Base-by-base conservation (phyloP, 2,888 invertebrate genomes). In the Brachyptera risi region DNA sequence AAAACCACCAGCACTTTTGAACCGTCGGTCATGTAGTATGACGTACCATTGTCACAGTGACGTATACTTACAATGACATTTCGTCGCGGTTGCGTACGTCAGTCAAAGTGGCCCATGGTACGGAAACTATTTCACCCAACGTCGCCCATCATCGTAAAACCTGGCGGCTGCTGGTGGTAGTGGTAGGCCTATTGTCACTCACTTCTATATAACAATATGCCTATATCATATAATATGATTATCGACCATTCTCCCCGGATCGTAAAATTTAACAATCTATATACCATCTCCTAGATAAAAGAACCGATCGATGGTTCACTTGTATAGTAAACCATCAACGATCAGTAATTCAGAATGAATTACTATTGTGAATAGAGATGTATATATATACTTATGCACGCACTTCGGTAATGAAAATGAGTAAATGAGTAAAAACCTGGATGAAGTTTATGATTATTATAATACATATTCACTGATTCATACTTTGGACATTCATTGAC, bases 231-330 rank as follows among this genome's bases (percentile, higher is more conserved):
- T n/a, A n/a, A n/a, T n/a, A n/a, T 26, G 49, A 49, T 49, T 49
- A 24, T 51, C n/a, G 21, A 17, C 42, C 42, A 51, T 51, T 51
- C 50, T 51, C 13, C n/a, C n/a, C 23, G 26, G 27, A 17, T 27
- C 50, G 50, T 51, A 51, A 51, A 51, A 51, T 31, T 51, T 31
- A 51, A 51, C 50, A 27, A 27, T 27, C n/a, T 17, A 7, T 17
- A 7, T 19, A 19, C 42, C 17, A 7, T 42, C 42, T 9, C 5
- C 42, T n/a, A n/a, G n/a, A n/a, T n/a, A n/a, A n/a, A n/a, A n/a
- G n/a, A n/a, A n/a, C n/a, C n/a, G n/a, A n/a, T n/a, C n/a, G n/a
- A n/a, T n/a, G n/a, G n/a, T n/a, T n/a, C n/a, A n/a, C n/a, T n/a
- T n/a, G n/a, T n/a, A n/a, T n/a, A n/a, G n/a, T n/a, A n/a, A n/a